These are phyloP conservation scores for Darevskia mixta DNA, from an alignment of 2,797 vertebrate species.

Conservation along the genomic window DNA sequence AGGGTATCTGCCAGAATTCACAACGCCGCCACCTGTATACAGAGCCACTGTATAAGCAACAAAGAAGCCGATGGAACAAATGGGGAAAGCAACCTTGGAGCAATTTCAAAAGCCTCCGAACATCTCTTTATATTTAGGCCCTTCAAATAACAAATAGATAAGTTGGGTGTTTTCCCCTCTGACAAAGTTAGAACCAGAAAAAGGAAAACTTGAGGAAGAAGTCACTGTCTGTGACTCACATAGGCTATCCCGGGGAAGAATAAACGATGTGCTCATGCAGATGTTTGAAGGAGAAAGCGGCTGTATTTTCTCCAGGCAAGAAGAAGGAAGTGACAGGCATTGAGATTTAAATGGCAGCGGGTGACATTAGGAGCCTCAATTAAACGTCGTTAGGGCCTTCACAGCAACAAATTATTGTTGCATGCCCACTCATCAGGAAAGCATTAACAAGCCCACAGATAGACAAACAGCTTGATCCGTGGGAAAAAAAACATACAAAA, in stretches of 20 bases:
- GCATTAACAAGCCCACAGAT: conserved; percentile 70
- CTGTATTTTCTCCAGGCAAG: conserved; percentile 61
- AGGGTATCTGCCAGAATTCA: too few relatives aligned
- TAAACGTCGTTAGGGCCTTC: conserved; percentile 72
- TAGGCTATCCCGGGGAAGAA: conserved; percentile 31
- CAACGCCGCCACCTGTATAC: neutral
- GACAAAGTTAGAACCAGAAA: conserved; percentile 39
- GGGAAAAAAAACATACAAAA: neutral
- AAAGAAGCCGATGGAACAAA: neutral
- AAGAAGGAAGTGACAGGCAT: conserved; percentile 62
- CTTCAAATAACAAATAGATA: conserved; percentile 32
- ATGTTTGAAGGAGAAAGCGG: conserved; percentile 62
- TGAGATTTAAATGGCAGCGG: conserved; percentile 74
- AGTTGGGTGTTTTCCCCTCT: neutral
- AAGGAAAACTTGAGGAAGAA: conserved; percentile 57
- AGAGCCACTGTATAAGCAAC: neutral
- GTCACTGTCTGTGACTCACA: conserved; percentile 55
- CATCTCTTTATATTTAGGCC: neutral
- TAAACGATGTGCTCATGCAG: conserved; percentile 62
- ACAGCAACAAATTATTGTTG: conserved; percentile 71
- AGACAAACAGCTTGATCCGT: conserved; percentile 54
- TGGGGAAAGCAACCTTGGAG: neutral
- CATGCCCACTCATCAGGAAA: conserved; percentile 65
- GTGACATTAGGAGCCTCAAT: conserved; percentile 71
- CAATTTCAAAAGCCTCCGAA: neutral